Conservation (phyloP, 2,113 vertebrate species). For the Platysteira castanea region DNA sequence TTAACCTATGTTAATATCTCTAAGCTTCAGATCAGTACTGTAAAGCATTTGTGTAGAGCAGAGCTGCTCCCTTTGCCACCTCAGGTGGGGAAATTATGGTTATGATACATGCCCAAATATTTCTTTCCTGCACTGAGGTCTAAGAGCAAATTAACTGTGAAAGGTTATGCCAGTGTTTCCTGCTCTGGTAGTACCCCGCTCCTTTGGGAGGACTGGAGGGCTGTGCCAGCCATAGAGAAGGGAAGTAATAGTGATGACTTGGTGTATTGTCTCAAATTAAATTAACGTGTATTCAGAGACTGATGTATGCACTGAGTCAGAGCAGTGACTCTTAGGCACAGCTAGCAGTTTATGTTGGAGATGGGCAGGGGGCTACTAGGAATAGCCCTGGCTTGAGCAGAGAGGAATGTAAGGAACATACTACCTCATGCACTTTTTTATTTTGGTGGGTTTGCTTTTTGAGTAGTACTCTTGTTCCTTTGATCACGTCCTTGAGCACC, state of each 20-base stretch:
- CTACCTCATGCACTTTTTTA: background rate
- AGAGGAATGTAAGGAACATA: background rate
- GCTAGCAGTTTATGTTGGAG: background rate
- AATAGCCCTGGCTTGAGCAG: background rate
- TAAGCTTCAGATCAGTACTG: background rate
- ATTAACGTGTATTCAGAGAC: background rate
- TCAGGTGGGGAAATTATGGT: background rate
- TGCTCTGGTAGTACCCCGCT: background rate
- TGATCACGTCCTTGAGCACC: slow-evolving; percentile 30
- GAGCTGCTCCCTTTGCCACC: background rate
- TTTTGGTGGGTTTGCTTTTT: background rate
- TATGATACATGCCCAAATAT: background rate
- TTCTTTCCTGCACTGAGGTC: background rate
- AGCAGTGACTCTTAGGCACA: background rate
- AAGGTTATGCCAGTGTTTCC: background rate
- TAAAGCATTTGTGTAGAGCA: background rate
- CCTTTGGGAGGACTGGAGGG: background rate
- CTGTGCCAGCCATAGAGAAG: background rate
- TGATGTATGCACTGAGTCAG: background rate
- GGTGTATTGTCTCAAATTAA: background rate
- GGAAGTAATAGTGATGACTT: background rate
- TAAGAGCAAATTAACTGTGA: background rate
- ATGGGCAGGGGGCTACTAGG: background rate
- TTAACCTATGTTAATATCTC: background rate
- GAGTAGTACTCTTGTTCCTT: background rate